Evolutionary conservation across 1,140 invertebrate species (phyloP).

Genomic region (Vollenhovia emeryi): DNA sequence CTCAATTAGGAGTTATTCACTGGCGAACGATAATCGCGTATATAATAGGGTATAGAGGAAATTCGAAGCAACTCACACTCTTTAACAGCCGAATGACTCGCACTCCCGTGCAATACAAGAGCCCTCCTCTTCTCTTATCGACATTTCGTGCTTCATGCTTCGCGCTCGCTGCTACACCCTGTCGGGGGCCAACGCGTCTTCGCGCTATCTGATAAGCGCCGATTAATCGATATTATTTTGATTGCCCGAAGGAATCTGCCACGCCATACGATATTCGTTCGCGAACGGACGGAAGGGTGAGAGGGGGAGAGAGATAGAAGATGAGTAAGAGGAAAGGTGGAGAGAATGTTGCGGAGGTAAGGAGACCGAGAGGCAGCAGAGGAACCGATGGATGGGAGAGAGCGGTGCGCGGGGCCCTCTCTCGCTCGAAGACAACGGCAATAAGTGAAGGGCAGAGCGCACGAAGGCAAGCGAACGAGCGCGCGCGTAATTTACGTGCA

Average conservation of each 20-base stretch:
- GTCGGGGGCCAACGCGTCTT: background rate
- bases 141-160: background rate
- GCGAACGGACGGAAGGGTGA: background rate
- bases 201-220: conserved; percentile 11
- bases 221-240: conserved; percentile 68
- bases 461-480: conserved; percentile 62
- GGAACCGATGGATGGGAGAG: conserved; percentile 48
- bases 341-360: conserved; percentile 22
- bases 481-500: conserved; percentile 79
- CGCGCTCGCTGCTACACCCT: background rate
- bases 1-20: background rate
- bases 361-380: conserved; percentile 38
- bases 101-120: background rate
- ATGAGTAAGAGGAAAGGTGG: background rate
- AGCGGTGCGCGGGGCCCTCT: conserved; percentile 25
- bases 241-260: conserved; percentile 49
- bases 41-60: background rate
- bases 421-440: conserved; percentile 74
- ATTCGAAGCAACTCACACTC: background rate
- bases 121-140: conserved; percentile 14
- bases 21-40: background rate
- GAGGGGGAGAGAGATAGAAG: background rate
- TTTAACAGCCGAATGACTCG: conserved; percentile 14
- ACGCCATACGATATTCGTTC: conserved; percentile 50
- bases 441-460: conserved; percentile 75